Evolutionary conservation across 2,888 invertebrate species (phyloP).

Genomic region (Siphonodentalium dalli): DNA sequence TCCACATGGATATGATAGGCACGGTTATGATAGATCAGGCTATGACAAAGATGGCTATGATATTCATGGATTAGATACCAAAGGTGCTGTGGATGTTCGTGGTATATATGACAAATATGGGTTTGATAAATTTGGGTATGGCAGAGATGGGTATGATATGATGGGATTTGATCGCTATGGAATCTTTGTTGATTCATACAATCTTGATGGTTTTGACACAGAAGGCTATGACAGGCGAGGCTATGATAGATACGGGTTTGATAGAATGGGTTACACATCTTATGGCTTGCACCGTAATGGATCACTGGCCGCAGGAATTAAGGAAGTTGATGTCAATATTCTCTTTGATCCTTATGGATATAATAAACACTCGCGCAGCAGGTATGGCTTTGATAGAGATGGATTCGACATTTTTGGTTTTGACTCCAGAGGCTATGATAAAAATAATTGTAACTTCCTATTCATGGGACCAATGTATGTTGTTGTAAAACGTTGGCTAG

Average conservation of each 20-base stretch:
- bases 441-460: constrained; percentile 50
- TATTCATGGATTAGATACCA: constrained; percentile 42
- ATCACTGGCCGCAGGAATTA: constrained; percentile 24
- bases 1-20: constrained; percentile 42
- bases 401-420: constrained; percentile 61
- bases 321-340: constrained; percentile 8
- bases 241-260: constrained; percentile 59
- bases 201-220: constrained; percentile 57
- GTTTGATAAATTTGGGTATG: constrained; percentile 52
- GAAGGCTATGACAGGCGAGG: constrained; percentile 56
- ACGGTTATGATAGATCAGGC: constrained; percentile 48
- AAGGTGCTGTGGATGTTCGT: constrained; percentile 41
- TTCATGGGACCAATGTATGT: constrained; percentile 57
- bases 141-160: constrained; percentile 50
- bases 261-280: constrained; percentile 48
- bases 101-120: constrained; percentile 47
- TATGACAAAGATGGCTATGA: constrained; percentile 53
- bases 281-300: constrained; percentile 49
- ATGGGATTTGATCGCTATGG: constrained; percentile 54
- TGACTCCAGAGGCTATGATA: constrained; percentile 50
- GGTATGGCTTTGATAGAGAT: constrained; percentile 53
- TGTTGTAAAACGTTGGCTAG: constrained; percentile 48
- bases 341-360: constrained; percentile 48
- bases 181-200: constrained; percentile 52
- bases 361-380: constrained; percentile 50